A percentile compares a stretch with the other conserved stretches of the same genome.
These are phyloP conservation scores for Ginglymostoma cirratum DNA, from an alignment of 2,113 vertebrate genomes.

Conservation along the genomic window DNA sequence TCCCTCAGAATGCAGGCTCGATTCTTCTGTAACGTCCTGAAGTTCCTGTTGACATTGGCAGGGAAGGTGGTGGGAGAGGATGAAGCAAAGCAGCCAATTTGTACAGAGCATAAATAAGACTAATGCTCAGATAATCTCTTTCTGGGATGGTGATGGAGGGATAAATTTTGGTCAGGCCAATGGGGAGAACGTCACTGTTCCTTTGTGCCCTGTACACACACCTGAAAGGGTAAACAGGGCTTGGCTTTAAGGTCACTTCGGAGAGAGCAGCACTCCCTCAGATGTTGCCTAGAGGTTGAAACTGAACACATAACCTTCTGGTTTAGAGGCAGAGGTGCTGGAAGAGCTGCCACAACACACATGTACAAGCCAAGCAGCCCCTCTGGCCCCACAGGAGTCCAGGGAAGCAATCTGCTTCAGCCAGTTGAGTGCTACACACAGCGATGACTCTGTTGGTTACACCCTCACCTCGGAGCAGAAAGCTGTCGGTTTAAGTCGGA, in stretches of 20 bases:
- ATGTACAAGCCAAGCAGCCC: not conserved
- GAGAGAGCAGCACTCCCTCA: not conserved
- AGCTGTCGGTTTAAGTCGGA: no score
- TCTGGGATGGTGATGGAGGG: not conserved
- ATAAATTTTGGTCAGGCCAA: not conserved
- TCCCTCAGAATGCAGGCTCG: not conserved
- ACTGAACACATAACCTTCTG: not conserved
- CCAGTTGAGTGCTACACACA: not conserved
- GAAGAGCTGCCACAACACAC: not conserved
- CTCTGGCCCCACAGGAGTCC: not conserved
- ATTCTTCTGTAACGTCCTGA: not conserved
- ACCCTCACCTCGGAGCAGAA: no score
- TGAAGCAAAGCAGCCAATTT: not conserved
- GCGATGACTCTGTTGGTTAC: no score
- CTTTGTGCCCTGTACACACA: not conserved
- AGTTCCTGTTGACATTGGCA: not conserved
- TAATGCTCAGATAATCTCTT: not conserved
- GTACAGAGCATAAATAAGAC: not conserved
- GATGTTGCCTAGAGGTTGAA: not conserved
- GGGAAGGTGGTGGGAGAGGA: no score
- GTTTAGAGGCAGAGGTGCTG: not conserved
- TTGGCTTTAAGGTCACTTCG: not conserved
- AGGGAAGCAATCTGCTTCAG: not conserved
- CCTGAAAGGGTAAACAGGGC: not conserved
- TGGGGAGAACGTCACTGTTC: not conserved